Base-by-base conservation (phyloP, 2,888 invertebrate genomes). In the Lasius fuliginosus region DNA sequence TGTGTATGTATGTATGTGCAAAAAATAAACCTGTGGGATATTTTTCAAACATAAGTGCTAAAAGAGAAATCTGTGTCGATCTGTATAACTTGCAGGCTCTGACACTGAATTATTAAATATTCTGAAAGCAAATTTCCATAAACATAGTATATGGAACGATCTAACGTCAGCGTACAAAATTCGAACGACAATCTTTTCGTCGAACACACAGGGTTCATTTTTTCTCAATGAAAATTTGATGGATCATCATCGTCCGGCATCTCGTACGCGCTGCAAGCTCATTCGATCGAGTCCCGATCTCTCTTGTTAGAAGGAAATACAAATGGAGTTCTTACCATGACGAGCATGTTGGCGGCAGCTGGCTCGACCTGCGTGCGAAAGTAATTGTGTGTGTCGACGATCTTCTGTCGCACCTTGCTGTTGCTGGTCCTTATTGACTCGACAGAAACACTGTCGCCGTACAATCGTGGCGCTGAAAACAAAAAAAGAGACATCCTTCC, bases 341-440 rank as follows among this genome's bases (percentile, higher is more conserved):
- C 95, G 36, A 98, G 95, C 98, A 98, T 98, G 94, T 98, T 97
- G n/a, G 97, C 96, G 23, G 98, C 97, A 53, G 96, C 95, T 0
- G 98, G 98, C 84, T 96, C 95, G 46, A 98, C 98, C 94, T 96
- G 97, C 2, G 97, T 96, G 75, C 98, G 96, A 93, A 98, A 97
- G 93, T 96, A 97, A 94, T 98, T 98, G 94, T 98, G 98, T 91
- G 97, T 97, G 33, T 96, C 95, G 3, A 97, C 97, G 88, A 98
- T 97, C 95, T 97, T 97, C 87, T 96, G 96, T 92, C 97, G 96
- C 23, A 97, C 96, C 82, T 96, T 96, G 83, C 95, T 94, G 88
- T 96, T 95, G 75, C 95, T 94, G 0, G 97, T 96, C 84, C 95
- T 95, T 90, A 97, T 94, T 3, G 96, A 96, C 88, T 95, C 95